Base-by-base conservation (phyloP, 92 coral and sea anemone genomes). In the Palythoa caribaeorum region DNA sequence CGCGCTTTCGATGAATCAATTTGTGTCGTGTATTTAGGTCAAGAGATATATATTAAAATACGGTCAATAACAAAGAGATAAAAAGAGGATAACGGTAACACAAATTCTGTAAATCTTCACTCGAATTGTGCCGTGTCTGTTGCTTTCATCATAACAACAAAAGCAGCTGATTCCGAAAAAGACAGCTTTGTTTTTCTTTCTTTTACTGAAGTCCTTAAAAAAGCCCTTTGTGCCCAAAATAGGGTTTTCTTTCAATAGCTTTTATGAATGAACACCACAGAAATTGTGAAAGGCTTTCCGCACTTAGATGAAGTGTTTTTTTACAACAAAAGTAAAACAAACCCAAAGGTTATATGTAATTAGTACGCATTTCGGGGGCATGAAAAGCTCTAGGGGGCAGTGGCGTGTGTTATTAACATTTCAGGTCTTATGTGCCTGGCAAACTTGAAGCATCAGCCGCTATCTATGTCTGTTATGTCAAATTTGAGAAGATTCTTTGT, bases 1-100 rank as follows among this genome's bases (percentile, higher is more conserved):
- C 88, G 91, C 87, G 87, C 90, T 88, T 86, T 83, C 90, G 88
- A 77, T 48, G 85, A 93, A 89, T 87, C 93, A 93, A 94, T 90
- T 73, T 93, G 88, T 73, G 91, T 74, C 84, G 91, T 91, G 79
- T 90, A 81, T 90, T 80, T 92, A 84, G 77, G 37, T 16, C 57
- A 44, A 80, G 38, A 40, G 17, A 66, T 20, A 66, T 81, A 63
- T 63, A 80, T 66, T 39, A n/a, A 20, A 81, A 68, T 66, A 60
- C 44, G 60, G 60, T 81, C 86, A 48, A 47, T 47, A 81, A 81
- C 63, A 66, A 14, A 12, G 63, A 81, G 60, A 81, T 79, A 48
- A 59, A 36, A 38, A 44, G 50, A 0, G 60, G 75, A 65, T 47
- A 48, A 81, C 40, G 47, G 39, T 40, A 17, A 47, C 60, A 66